Base-by-base conservation (phyloP, 2,888 invertebrate species). In the Amphiduros pacificus region DNA sequence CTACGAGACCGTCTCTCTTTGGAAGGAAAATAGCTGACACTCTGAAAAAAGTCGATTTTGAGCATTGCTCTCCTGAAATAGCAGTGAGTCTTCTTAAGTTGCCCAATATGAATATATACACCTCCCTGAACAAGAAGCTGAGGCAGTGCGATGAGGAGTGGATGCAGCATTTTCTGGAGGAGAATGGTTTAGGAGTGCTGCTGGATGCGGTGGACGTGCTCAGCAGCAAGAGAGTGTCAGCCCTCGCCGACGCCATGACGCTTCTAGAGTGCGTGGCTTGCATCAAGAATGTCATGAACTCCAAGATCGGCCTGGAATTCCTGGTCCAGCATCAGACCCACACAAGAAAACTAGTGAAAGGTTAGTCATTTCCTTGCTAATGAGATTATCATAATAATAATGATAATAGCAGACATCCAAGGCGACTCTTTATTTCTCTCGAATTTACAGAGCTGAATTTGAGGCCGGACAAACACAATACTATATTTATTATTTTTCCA, bases 301-400 rank as follows among this genome's bases (percentile, higher is more conserved):
- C 93, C 81, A 89, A 92, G 78, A 91, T 93, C 83, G 94, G 94
- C 75, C 87, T 95, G 84, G 93, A 94, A 86, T 93, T 93, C 84
- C 93, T 95, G 82, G 93, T 94, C 73, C 92, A 94, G 84, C 93
- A 94, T 85, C 91, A 91, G 70, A 94, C 94, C 83, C 94, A 94
- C 84, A 91, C 92, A 74, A 88, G 89, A 75, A 94, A 94, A 84
- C 88, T 95, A 76, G 93, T 94, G 56, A 91, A 92, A 81, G 88
- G 88, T 88, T 64, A 67, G 75, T 56, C n/a, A n/a, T n/a, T n/a
- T n/a, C n/a, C n/a, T n/a, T n/a, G n/a, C n/a, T n/a, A n/a, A n/a
- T n/a, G n/a, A n/a, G n/a, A n/a, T n/a, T n/a, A n/a, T n/a, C n/a
- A n/a, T n/a, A n/a, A n/a, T n/a, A n/a, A n/a, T n/a, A n/a, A n/a